A percentile compares a stretch with the other conserved stretches of the same genome.
phyloP scores from a whole-genome alignment of 2,113 vertebrate genomes.

The Notarius lentiginosus region DNA sequence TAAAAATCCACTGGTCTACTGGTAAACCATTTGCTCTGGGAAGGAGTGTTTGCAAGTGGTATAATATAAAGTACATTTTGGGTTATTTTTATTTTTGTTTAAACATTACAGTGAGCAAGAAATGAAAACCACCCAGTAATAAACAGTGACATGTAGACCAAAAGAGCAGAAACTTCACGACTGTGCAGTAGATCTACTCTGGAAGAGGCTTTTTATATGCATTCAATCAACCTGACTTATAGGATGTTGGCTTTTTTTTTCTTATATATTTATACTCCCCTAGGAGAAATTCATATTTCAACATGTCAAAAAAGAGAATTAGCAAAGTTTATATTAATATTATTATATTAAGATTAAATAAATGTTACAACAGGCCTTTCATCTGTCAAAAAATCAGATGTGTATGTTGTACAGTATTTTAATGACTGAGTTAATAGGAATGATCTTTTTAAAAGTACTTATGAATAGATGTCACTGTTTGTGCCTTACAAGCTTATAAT shows the following conservation, averaged over 20 bases:
- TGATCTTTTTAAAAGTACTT: conserved; percentile 50
- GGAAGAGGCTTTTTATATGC: background rate
- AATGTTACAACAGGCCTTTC: conserved; percentile 55
- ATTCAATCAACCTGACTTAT: conserved; percentile 47
- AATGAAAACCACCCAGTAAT: background rate
- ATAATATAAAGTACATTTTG: background rate
- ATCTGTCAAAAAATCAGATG: conserved; percentile 47
- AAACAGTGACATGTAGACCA: conserved; percentile 12
- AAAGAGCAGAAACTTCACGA: conserved; percentile 42
- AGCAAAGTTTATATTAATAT: conserved; percentile 24
- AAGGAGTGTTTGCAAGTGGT: background rate
- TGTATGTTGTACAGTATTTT: conserved; percentile 58
- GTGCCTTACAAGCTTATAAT: conserved; percentile 64
- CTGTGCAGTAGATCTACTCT: conserved; percentile 13
- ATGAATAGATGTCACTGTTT: conserved; percentile 59
- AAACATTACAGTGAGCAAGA: conserved; percentile 20
- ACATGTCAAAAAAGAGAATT: background rate
- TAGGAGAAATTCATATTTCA: conserved; percentile 21
- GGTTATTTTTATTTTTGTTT: conserved; percentile 1
- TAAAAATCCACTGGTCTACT: background rate
- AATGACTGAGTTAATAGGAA: conserved; percentile 30
- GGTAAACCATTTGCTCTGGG: conserved; percentile 11
- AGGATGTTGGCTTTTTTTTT: conserved; percentile 24
- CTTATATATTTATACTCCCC: conserved; percentile 46
- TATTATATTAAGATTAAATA: conserved; percentile 32